phyloP scores from a whole-genome alignment of 37 sponge, comb jelly and placozoan species.

The Tethya wilhelma region DNA sequence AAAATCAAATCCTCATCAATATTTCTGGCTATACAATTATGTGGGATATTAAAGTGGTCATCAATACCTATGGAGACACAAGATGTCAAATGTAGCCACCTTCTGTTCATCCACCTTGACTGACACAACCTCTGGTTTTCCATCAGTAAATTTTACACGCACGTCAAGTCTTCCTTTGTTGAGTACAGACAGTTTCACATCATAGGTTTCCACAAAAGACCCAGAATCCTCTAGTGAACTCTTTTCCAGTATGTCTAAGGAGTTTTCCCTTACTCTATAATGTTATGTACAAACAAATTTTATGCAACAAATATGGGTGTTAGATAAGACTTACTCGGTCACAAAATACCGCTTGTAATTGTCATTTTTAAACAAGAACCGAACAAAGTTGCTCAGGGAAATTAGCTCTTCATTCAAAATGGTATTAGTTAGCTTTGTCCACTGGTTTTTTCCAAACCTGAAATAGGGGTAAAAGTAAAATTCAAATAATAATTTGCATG shows the following conservation, averaged over 20 bases:
- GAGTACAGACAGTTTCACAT: background rate
- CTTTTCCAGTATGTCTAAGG: background rate
- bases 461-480: background rate
- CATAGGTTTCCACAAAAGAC: background rate
- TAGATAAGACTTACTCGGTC: background rate
- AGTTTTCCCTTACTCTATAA: background rate
- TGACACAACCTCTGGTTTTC: background rate
- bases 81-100: background rate
- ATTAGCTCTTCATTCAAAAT: background rate
- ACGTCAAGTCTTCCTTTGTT: slow-evolving; percentile 8
- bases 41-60: background rate
- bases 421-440: background rate
- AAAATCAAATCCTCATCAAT: background rate
- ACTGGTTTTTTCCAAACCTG: background rate
- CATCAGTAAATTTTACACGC: background rate
- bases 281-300: too few species aligned
- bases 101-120: background rate
- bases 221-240: background rate
- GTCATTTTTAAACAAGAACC: background rate
- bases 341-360: background rate
- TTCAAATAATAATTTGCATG: background rate
- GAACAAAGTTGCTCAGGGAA: background rate
- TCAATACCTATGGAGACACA: background rate
- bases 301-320: background rate
- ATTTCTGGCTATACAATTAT: background rate